Base-by-base conservation (phyloP, 2,888 invertebrate species). In the Torymus aiolomorphi region DNA sequence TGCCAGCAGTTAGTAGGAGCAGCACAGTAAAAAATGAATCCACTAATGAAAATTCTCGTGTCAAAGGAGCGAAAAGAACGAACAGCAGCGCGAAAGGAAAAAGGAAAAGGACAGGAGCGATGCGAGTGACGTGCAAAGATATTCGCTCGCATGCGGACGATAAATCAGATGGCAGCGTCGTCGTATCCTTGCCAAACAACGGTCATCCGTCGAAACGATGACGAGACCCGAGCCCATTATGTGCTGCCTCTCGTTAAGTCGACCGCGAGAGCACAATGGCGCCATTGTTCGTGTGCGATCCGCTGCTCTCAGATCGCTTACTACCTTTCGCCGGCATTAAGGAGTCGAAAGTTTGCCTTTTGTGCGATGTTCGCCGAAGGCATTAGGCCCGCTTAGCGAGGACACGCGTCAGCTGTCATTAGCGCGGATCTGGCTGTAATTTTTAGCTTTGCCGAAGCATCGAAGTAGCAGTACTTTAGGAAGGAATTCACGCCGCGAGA, bases 31-130 rank as follows among this genome's bases (percentile, higher is more conserved):
- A 72, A 76, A 80, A 76, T 80, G 80, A 80, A 73, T 77, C 54
- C 73, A 52, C 76, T 77, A 77, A 76, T 80, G 80, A 77, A 80
- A 80, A 80, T 77, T 80, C 76, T 51, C 73, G 16, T 54, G 63
- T 77, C 62, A 74, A 76, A 76, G 74, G 49, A 62, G 57, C 57
- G 57, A 57, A 20, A 56, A 16, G 24, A 51, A 56, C 49, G 49
- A 66, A 65, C 20, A 75, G 42, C 13, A 12, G 31, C 20, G 18
- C 0, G 54, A 54, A 76, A 14, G 20, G n/a, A 62, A 18, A 49
- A 49, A 54, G n/a, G 49, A 18, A 61, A 54, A 67, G 10, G 54
- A 61, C 54, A 69, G 57, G 57, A 70, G 67, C 67, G 51, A 75
- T 70, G 71, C 65, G 70, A 75, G 75, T 65, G 75, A 79, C 75